phyloP scores from a whole-genome alignment of 1,140 invertebrate species.

The Calosoma granatense region DNA sequence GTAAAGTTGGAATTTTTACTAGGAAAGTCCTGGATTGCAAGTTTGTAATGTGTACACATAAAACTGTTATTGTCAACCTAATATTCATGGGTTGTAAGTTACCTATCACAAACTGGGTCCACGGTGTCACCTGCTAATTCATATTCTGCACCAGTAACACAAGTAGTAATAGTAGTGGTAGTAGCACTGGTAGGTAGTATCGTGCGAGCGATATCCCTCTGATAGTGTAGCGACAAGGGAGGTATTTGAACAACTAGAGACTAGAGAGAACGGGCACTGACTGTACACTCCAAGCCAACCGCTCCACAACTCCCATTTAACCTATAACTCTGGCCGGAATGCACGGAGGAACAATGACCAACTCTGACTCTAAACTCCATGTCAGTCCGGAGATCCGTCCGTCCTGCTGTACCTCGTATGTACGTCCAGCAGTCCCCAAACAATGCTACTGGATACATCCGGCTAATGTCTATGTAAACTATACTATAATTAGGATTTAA shows the following conservation, averaged over 20 bases:
- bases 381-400: no score
- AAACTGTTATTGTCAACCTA: slow-evolving; percentile 4
- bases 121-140: no score
- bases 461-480: no score
- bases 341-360: neutral
- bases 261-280: neutral
- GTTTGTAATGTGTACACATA: slow-evolving; percentile 9
- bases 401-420: neutral
- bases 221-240: no score
- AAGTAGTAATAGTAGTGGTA: no score
- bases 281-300: neutral
- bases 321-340: neutral
- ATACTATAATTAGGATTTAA: no score
- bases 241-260: no score
- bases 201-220: no score
- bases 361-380: neutral
- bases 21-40: neutral
- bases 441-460: no score
- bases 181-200: no score
- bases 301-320: neutral
- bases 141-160: no score
- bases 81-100: slow-evolving; percentile 1
- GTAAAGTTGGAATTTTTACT: neutral
- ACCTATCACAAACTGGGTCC: slow-evolving; percentile 4
- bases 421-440: no score